Base-by-base conservation (phyloP, 2,888 invertebrate species). In the Lasioglossum leucozonium region DNA sequence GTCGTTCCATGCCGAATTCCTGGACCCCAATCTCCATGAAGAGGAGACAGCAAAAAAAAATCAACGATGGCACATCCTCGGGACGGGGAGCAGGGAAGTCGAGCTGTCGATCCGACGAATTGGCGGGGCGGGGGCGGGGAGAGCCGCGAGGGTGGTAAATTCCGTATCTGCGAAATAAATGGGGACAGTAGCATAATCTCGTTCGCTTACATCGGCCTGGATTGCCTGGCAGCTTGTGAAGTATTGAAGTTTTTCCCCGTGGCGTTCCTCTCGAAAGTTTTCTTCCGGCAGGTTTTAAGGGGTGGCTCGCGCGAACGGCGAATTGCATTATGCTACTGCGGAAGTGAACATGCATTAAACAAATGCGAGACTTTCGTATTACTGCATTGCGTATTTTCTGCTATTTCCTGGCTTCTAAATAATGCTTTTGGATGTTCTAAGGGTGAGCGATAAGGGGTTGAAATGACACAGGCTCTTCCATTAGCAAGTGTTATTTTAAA, bases 41-140 rank as follows among this genome's bases (percentile, higher is more conserved):
- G 11, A 5, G 13, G 30, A 30, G 26, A 13, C 11, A 22, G 44
- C 44, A 44, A 67, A 67, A 67, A n/a, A n/a, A 67, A 67, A 40
- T 40, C 67, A 37, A 67, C 65, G 37, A 37, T 37, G 37, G 67
- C 10, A 22, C 37, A 37, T 65, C 34, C n/a, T 37, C 16, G 58
- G 67, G n/a, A 11, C 22, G 8, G n/a, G n/a, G n/a, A 55, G n/a
- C 11, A 22, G 37, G 37, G 34, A 18, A 62, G 86, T 82, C 86
- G 84, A 84, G 79, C 82, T 85, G 87, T 88, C 86, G 86, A 85
- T 84, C 69, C 77, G 75, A 86, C 82, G 87, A 85, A 89, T 82
- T 72, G 73, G 37, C 72, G 37, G n/a, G 77, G 75, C 65, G 75
- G n/a, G 37, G n/a, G 77, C 72, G 58, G 75, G n/a, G 10, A 55